Percentiles rank a stretch among this genome's conserved stretches.
Evolutionary conservation across 2,113 vertebrate genomes (phyloP).

Genomic region (Carassius auratus): DNA sequence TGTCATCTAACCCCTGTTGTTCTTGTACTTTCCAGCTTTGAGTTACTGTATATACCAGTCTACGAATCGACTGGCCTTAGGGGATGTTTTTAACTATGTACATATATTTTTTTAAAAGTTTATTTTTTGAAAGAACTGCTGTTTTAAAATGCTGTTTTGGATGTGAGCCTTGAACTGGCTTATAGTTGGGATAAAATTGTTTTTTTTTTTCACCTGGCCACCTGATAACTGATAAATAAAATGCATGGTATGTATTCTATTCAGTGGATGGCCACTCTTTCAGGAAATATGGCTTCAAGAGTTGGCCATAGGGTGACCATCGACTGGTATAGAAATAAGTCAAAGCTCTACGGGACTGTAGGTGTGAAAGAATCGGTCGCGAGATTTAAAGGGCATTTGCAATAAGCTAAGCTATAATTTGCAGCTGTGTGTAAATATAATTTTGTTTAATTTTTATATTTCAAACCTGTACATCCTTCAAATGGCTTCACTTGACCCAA

Average conservation of each 20-base stretch:
- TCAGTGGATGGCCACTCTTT: constrained; percentile 33
- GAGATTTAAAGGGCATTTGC: constrained; percentile 89
- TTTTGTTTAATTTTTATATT: constrained; percentile 65
- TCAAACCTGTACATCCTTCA: constrained; percentile 78
- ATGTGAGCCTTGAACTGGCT: constrained; percentile 15
- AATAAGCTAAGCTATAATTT: constrained; percentile 97
- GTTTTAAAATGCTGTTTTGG: constrained; percentile 61
- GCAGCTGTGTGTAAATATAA: constrained; percentile 88
- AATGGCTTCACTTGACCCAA: constrained; percentile 80
- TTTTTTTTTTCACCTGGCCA: constrained; percentile 17
- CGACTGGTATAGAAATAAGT: constrained; percentile 8
- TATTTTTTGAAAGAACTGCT: constrained; percentile 65
- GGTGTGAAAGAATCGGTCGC: constrained; percentile 49
- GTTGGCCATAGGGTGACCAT: constrained; percentile 55
- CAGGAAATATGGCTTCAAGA: constrained; percentile 36
- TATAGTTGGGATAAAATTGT: constrained; percentile 10
- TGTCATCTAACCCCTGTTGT: constrained; percentile 38
- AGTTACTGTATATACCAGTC: constrained; percentile 54
- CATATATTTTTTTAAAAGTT: constrained; percentile 69
- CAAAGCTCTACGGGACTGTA: constrained; percentile 52
- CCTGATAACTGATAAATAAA: constrained; percentile 11
- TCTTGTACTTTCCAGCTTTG: constrained; percentile 47
- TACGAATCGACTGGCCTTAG: constrained; percentile 51
- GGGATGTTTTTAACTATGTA: constrained; percentile 65
- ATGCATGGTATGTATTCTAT: neutral